These are phyloP conservation scores for Drepana falcataria DNA, from an alignment of 2,888 invertebrate species.

Conservation along the genomic window DNA sequence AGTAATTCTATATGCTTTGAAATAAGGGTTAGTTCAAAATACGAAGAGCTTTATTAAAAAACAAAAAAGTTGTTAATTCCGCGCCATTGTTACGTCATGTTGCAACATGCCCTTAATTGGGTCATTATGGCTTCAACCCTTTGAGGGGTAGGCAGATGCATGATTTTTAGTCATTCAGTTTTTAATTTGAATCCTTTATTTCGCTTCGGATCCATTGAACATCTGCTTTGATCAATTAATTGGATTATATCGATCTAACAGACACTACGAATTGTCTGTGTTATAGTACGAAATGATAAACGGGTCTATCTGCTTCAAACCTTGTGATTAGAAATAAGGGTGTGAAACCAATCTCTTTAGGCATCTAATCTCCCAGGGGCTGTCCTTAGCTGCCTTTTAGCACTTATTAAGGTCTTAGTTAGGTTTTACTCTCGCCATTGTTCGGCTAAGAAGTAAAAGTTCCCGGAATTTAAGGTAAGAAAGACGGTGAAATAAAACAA, in stretches of 20 bases:
- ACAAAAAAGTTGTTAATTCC: constrained; percentile 28
- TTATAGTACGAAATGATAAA: too few relatives aligned
- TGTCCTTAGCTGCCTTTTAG: too few relatives aligned
- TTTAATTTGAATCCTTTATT: constrained; percentile 52
- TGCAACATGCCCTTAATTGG: constrained; percentile 48
- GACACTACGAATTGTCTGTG: not conserved
- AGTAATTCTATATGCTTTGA: constrained; percentile 2
- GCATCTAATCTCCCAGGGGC: too few relatives aligned
- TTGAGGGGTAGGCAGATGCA: constrained; percentile 59
- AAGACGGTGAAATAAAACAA: too few relatives aligned
- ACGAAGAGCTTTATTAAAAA: constrained; percentile 9
- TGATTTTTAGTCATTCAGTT: constrained; percentile 56
- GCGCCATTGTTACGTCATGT: constrained; percentile 32
- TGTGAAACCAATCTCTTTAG: too few relatives aligned
- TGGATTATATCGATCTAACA: constrained; percentile 15
- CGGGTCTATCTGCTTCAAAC: too few relatives aligned
- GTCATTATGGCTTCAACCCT: constrained; percentile 49
- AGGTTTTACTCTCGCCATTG: too few relatives aligned
- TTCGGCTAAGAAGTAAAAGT: too few relatives aligned
- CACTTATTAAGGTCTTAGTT: too few relatives aligned
- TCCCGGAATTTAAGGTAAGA: too few relatives aligned
- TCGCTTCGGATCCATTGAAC: constrained; percentile 30
- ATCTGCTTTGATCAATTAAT: constrained; percentile 39
- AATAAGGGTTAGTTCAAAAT: not conserved
- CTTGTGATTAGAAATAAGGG: too few relatives aligned